Base-by-base conservation (phyloP, 2,113 vertebrate genomes). In the Hemicordylus capensis region DNA sequence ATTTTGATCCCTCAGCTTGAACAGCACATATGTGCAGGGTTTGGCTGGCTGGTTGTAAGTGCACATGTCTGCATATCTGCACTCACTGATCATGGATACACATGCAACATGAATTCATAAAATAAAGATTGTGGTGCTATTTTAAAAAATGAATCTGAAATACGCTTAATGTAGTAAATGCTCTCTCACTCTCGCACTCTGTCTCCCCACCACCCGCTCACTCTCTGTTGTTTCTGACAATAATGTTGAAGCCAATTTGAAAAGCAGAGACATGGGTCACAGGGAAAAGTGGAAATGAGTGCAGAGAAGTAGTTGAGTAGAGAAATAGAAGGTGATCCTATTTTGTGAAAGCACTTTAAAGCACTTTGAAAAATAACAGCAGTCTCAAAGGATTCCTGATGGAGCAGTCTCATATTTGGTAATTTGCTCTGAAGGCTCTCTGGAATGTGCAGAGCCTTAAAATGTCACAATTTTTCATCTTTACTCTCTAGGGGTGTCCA, bases 301-400 rank as follows among this genome's bases (percentile, higher is more conserved):
- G 89, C 76, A 85, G 70, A 85, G 66, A 34, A 85, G 34, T 51
- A 73, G 74, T 11, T 56, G 12, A 84, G 75, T 58, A 81, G 39
- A 91, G 48, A 88, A 90, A 87, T 80, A 54, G 78, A 84, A 90
- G 39, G 6, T 46, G 72, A 80, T 26, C 17, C 17, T 87, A 44
- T 93, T 91, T 88, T 69, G 64, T 87, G 73, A 89, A 67, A 83
- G 28, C 54, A 87, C 85, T 90, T 93, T 82, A 78, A 92, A 90
- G 42, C 54, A 80, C 44, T 93, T 88, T 58, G 80, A 82, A 85
- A 94, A 93, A 92, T 54, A 90, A 91, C 42, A 89, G 1, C 66
- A 15, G 4, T 74, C 82, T 89, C 88, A 80, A 37, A 88, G 84
- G 86, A 89, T 83, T 91, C 85, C 70, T 90, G 89, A 91, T 85